phyloP scores from a whole-genome alignment of 2,113 vertebrate species.

The Neolamprologus devosi region DNA sequence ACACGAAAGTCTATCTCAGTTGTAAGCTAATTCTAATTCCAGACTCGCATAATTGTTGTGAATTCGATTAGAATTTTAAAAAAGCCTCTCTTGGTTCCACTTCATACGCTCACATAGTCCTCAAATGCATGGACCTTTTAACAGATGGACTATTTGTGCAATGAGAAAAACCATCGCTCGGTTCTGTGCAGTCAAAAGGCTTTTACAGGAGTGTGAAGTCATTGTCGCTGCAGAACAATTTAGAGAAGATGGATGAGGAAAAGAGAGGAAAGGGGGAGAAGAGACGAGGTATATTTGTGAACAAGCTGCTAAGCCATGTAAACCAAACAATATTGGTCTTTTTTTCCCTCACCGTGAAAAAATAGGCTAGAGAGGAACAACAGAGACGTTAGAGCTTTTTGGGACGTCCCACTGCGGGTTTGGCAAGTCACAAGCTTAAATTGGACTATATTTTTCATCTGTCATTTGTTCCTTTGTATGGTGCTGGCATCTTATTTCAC shows the following conservation, averaged over 20 bases:
- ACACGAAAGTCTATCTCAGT: neutral
- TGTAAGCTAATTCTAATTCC: neutral
- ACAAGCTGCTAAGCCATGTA: neutral
- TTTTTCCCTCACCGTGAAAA: neutral
- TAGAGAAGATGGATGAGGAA: slow-evolving; percentile 5
- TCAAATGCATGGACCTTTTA: neutral
- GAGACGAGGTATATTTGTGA: neutral
- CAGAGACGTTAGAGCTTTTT: neutral
- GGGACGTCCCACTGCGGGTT: slow-evolving; percentile 2
- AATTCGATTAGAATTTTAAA: neutral
- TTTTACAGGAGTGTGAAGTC: slow-evolving; percentile 14
- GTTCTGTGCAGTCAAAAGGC: neutral
- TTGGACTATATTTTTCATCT: slow-evolving; percentile 16
- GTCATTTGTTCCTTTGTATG: neutral
- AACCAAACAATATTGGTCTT: neutral
- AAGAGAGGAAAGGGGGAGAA: neutral
- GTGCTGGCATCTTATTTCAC: neutral
- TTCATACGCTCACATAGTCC: neutral
- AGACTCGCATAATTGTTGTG: neutral
- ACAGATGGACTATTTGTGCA: neutral
- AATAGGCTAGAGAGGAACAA: neutral
- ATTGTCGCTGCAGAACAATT: neutral
- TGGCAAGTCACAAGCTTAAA: neutral
- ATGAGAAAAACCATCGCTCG: neutral
- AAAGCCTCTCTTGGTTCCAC: neutral